phyloP scores from a whole-genome alignment of 1,140 invertebrate genomes.

The Drosophila pseudoananassae region DNA sequence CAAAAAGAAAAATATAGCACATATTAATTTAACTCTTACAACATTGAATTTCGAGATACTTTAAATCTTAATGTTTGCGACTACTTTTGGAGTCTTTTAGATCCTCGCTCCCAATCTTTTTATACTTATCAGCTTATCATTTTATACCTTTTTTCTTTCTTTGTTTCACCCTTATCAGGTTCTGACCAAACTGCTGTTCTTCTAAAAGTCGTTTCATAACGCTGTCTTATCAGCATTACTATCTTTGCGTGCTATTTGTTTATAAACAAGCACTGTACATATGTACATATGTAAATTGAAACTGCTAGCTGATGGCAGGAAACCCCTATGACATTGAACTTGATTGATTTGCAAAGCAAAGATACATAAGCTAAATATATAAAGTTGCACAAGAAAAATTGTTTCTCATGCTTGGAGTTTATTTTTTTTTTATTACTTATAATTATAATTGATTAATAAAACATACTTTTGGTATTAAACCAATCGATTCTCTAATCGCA shows the following conservation, averaged over 20 bases:
- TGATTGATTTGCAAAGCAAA: conserved; percentile 10
- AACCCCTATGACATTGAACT: conserved; percentile 43
- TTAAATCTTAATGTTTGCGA: not conserved
- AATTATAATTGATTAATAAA: not conserved
- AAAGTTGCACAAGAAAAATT: not conserved
- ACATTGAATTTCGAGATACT: not conserved
- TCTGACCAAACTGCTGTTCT: conserved; percentile 20
- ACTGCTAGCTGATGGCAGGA: conserved; percentile 9
- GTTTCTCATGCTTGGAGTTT: not conserved
- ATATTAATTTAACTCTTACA: not conserved
- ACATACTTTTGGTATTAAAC: not conserved
- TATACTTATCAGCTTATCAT: conserved; percentile 22
- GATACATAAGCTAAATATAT: not conserved
- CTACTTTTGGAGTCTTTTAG: not conserved
- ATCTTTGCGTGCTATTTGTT: conserved; percentile 21
- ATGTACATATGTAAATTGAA: conserved; percentile 20
- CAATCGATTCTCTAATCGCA: not conserved
- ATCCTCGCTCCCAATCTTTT: not conserved
- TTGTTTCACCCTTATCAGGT: conserved; percentile 42
- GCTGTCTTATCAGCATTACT: conserved; percentile 34
- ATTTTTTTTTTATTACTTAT: not conserved
- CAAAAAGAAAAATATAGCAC: not conserved
- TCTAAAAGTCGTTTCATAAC: conserved; percentile 40
- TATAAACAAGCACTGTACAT: conserved; percentile 36
- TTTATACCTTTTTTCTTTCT: conserved; percentile 6